A percentile compares a stretch with the other conserved stretches of the same genome.
These are phyloP conservation scores for Polydrusus tereticollis DNA, from an alignment of 2,888 invertebrate species.

Conservation along the genomic window DNA sequence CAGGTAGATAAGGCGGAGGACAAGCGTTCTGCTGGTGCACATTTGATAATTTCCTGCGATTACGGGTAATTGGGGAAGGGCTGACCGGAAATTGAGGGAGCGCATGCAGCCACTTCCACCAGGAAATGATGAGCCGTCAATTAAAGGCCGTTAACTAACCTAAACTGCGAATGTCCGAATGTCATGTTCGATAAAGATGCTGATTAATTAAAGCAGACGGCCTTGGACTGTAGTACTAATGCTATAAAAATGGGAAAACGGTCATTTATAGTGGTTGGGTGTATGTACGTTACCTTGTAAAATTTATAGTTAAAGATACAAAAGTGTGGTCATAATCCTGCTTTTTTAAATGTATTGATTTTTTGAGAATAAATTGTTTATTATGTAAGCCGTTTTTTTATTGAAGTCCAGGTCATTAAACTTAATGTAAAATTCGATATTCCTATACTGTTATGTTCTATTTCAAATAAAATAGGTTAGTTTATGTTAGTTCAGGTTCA, in stretches of 20 bases:
- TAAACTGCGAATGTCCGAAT: slow-evolving; percentile 5
- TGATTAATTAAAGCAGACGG: slow-evolving; percentile 2
- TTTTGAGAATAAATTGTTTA: too few relatives aligned
- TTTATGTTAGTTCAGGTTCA: too few relatives aligned
- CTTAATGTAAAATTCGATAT: too few relatives aligned
- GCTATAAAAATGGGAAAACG: not conserved
- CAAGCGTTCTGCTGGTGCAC: slow-evolving; percentile 60
- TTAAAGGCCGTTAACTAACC: slow-evolving; percentile 58
- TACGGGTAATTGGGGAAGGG: slow-evolving; percentile 66
- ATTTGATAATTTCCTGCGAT: slow-evolving; percentile 69
- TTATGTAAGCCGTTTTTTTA: too few relatives aligned
- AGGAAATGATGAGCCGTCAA: slow-evolving; percentile 67
- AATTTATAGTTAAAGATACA: too few relatives aligned
- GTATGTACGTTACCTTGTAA: too few relatives aligned
- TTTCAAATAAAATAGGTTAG: too few relatives aligned
- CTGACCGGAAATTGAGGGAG: slow-evolving; percentile 68
- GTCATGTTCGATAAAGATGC: slow-evolving; percentile 10
- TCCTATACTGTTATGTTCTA: too few relatives aligned
- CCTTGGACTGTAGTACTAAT: not conserved
- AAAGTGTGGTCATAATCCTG: too few relatives aligned
- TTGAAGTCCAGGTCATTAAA: too few relatives aligned
- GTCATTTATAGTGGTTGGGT: too few relatives aligned
- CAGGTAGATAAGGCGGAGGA: slow-evolving; percentile 37
- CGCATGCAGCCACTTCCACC: slow-evolving; percentile 65
- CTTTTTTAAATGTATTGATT: too few relatives aligned